Base-by-base conservation (phyloP, 2,113 vertebrate species). In the Herpailurus yagouaroundi region DNA sequence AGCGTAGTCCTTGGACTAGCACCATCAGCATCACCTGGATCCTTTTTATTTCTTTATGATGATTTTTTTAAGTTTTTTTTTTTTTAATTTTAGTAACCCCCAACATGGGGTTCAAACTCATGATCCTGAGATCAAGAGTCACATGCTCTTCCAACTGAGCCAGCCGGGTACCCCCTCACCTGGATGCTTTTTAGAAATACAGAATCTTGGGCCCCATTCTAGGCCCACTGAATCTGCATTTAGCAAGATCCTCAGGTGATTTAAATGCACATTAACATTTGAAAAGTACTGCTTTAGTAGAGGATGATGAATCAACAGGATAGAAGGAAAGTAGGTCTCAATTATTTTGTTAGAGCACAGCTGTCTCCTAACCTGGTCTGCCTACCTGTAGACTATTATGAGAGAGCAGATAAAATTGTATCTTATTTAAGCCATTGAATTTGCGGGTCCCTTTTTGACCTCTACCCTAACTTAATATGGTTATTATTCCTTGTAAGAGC, bases 401-500 rank as follows among this genome's bases (percentile, higher is more conserved):
- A 83, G 52, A 57, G 13, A 73, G 14, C 10, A 73, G 63, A 74
- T 88, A 57, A 66, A 71, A 60, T 80, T 77, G 25, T 48, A 18
- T 60, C 36, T 74, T 57, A 84, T 16, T 48, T 83, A 92, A 91
- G 8, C 27, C 41, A 63, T 0, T 77, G 38, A n/a, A 60, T 52
- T 36, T 87, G 5, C 27, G n/a, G 21, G 7, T 38, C 11, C 69
- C 13, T 63, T 86, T 91, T 92, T 55, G n/a, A 80, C 12, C 31
- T 82, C 27, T 77, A 41, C 0, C 5, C 1, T 83, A 91, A 74
- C 4, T 45, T 77, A 82, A 82, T 0, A 29, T n/a, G 3, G 4
- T 31, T 77, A 96, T 86, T 92, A 91, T 76, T 92, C 33, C 9
- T 82, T 69, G 12, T 36, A 80, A 92, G 33, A 77, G 64, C n/a